phyloP scores from a whole-genome alignment of 2,888 invertebrate genomes.

The Phengaris arion region DNA sequence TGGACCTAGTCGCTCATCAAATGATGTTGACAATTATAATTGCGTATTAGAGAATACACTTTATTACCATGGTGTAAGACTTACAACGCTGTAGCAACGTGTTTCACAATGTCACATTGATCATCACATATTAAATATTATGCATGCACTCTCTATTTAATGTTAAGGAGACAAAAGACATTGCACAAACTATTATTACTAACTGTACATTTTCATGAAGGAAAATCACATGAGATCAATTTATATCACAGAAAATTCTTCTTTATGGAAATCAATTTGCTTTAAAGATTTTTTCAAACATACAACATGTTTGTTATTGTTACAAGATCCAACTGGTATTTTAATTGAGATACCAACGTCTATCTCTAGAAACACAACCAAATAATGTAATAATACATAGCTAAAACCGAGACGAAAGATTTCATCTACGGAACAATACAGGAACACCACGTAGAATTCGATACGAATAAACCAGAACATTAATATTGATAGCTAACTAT shows the following conservation, averaged over 20 bases:
- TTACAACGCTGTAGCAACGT: not conserved
- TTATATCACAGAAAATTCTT: too few relatives aligned
- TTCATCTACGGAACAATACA: constrained; percentile 12
- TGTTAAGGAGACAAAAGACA: not conserved
- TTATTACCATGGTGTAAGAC: not conserved
- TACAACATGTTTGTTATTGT: not conserved
- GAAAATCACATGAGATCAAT: too few relatives aligned
- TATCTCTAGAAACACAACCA: not conserved
- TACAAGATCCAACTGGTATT: not conserved
- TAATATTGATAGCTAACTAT: constrained; percentile 21
- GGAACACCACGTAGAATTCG: not conserved
- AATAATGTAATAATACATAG: not conserved
- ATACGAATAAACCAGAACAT: not conserved
- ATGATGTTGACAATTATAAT: constrained; percentile 37
- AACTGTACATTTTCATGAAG: too few relatives aligned
- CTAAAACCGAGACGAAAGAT: not conserved
- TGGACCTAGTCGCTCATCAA: constrained; percentile 55
- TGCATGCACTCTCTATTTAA: not conserved
- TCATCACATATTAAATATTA: not conserved
- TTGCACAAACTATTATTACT: not conserved
- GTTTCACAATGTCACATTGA: not conserved
- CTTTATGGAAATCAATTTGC: too few relatives aligned
- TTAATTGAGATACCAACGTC: not conserved
- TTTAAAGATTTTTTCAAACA: too few relatives aligned
- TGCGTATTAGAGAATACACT: not conserved